A percentile compares a stretch with the other conserved stretches of the same genome.
phyloP scores from a whole-genome alignment of 2,113 vertebrate genomes.

The Nothoprocta pentlandii region DNA sequence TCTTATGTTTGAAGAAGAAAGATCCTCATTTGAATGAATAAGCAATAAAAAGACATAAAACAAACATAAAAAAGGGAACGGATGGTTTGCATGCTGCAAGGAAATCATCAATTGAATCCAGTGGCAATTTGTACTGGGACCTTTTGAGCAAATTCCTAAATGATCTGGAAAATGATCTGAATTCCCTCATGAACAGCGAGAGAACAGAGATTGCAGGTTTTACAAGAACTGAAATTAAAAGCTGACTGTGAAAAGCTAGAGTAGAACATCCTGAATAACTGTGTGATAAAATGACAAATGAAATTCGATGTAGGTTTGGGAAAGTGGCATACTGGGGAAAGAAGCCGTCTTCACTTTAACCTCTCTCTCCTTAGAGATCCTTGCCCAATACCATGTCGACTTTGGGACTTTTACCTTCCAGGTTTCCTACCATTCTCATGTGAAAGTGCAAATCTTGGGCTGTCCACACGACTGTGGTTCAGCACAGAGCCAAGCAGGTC shows the following conservation, averaged over 20 bases:
- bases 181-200: constrained; percentile 32
- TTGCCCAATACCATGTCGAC: background rate
- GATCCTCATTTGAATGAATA: background rate
- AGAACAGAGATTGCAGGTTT: constrained; percentile 44
- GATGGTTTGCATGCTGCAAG: background rate
- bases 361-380: background rate
- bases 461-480: fast-evolving
- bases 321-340: background rate
- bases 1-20: background rate
- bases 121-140: background rate
- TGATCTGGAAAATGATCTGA: constrained; percentile 33
- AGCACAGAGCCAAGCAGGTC: background rate
- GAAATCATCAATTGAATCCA: background rate
- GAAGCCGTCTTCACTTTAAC: background rate
- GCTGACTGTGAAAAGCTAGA: constrained; percentile 43
- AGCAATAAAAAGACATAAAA: background rate
- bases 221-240: constrained; percentile 15
- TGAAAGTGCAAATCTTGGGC: background rate
- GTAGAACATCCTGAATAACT: background rate
- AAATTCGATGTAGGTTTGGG: background rate
- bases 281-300: constrained; percentile 1
- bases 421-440: background rate
- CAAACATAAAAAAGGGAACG: background rate
- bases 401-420: background rate
- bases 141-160: constrained; percentile 52